These are phyloP conservation scores for Oophaga sylvatica DNA, from an alignment of 2,797 vertebrate genomes.

Conservation along the genomic window DNA sequence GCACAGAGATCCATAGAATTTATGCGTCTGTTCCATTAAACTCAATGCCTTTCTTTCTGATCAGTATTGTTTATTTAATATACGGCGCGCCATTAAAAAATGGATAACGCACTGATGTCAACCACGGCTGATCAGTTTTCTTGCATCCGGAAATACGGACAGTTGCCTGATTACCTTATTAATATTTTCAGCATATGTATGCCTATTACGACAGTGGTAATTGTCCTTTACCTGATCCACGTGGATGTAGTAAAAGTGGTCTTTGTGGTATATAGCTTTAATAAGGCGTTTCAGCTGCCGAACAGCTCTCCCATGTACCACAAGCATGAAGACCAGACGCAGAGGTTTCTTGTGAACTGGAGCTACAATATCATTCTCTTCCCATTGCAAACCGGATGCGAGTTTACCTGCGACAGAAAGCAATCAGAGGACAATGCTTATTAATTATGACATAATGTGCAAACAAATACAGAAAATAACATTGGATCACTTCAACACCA, in stretches of 20 bases:
- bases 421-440: background rate
- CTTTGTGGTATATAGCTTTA: slow-evolving; percentile 92
- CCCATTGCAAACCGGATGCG: slow-evolving; percentile 81
- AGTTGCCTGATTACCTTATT: no score
- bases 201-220: background rate
- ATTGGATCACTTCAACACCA: background rate
- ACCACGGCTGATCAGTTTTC: no score
- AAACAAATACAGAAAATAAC: background rate
- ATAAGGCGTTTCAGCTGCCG: slow-evolving; percentile 93
- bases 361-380: slow-evolving; percentile 79
- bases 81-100: no score
- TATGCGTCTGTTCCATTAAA: no score
- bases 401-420: slow-evolving; percentile 76
- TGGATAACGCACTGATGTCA: no score
- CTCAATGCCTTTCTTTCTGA: no score
- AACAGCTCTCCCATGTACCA: slow-evolving; percentile 90
- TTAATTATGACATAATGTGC: background rate
- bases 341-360: slow-evolving; percentile 79
- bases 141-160: no score
- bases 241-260: slow-evolving; percentile 97
- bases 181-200: background rate
- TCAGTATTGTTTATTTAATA: no score
- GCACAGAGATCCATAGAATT: no score
- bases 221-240: slow-evolving; percentile 86
- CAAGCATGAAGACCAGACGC: slow-evolving; percentile 89